These are phyloP conservation scores for Dendrocincla tyrannina DNA, from an alignment of 2,797 vertebrate genomes.

Conservation along the genomic window DNA sequence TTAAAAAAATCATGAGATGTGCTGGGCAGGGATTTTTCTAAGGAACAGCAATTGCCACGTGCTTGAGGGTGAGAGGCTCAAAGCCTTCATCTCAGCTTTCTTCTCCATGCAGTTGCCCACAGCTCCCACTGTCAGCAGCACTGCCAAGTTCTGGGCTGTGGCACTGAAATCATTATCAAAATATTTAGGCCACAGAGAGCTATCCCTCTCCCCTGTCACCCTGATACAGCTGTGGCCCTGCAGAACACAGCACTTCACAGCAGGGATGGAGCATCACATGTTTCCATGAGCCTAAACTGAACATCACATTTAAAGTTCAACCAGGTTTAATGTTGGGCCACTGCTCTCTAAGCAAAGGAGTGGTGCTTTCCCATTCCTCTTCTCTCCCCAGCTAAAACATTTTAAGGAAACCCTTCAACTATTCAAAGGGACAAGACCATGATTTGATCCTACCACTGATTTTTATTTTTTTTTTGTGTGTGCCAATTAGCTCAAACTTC, in stretches of 20 bases:
- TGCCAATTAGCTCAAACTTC: not conserved
- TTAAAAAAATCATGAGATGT: rapidly evolving
- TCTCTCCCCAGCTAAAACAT: not conserved
- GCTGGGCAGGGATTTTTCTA: not conserved
- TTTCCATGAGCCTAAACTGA: not conserved
- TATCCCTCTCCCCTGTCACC: not conserved
- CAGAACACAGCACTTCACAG: not conserved
- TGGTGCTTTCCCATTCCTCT: not conserved
- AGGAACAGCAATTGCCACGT: not conserved
- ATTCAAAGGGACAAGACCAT: not conserved
- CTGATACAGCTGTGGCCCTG: rapidly evolving
- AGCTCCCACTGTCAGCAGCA: not conserved
- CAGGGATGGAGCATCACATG: not conserved
- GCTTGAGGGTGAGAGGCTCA: not conserved
- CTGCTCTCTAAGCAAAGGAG: not conserved
- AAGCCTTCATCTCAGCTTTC: not conserved
- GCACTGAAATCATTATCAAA: slow-evolving; percentile 44
- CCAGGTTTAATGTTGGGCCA: not conserved
- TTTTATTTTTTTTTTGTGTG: not conserved
- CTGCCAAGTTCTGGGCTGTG: not conserved
- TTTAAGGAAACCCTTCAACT: not conserved
- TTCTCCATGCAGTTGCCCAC: not conserved
- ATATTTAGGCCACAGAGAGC: slow-evolving; percentile 36
- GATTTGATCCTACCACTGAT: not conserved
- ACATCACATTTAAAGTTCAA: not conserved